phyloP scores from a whole-genome alignment of 2,888 invertebrate species.

The Vannuccia rotundouncinata region DNA sequence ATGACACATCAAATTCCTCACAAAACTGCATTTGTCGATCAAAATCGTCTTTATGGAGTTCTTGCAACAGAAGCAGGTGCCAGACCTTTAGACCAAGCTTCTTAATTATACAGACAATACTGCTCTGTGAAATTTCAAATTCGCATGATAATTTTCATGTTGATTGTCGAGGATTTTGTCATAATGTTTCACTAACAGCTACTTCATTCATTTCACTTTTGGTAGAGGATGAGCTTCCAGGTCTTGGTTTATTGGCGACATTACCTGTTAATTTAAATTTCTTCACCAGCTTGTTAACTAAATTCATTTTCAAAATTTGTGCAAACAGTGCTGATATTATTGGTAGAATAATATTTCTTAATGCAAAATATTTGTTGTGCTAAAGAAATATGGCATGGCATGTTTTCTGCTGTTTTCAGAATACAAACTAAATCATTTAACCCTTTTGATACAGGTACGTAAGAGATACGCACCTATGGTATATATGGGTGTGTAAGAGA shows the following conservation, averaged over 20 bases:
- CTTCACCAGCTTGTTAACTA: background rate
- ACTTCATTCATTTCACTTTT: background rate
- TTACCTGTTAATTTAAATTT: background rate
- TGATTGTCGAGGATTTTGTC: background rate
- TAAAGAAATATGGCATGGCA: too few species aligned
- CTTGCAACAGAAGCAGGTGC: background rate
- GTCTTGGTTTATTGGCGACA: background rate
- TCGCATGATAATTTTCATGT: background rate
- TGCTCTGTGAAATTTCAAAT: conserved; percentile 1
- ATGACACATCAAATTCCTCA: conserved; percentile 12
- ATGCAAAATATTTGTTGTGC: too few species aligned
- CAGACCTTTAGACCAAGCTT: conserved; percentile 8
- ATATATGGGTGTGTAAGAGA: too few species aligned
- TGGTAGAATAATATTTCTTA: too few species aligned
- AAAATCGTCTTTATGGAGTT: background rate
- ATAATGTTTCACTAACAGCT: background rate
- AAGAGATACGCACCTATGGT: too few species aligned
- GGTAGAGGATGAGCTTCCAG: background rate
- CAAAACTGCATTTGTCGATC: conserved; percentile 22
- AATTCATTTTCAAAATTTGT: too few species aligned
- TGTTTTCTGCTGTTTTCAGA: too few species aligned
- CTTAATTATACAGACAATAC: conserved; percentile 28
- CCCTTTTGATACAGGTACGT: too few species aligned
- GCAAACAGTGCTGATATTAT: too few species aligned
- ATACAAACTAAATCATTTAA: too few species aligned